Evolutionary conservation across 2,888 invertebrate species (phyloP).

Genomic region (Enchytraeus crypticus): DNA sequence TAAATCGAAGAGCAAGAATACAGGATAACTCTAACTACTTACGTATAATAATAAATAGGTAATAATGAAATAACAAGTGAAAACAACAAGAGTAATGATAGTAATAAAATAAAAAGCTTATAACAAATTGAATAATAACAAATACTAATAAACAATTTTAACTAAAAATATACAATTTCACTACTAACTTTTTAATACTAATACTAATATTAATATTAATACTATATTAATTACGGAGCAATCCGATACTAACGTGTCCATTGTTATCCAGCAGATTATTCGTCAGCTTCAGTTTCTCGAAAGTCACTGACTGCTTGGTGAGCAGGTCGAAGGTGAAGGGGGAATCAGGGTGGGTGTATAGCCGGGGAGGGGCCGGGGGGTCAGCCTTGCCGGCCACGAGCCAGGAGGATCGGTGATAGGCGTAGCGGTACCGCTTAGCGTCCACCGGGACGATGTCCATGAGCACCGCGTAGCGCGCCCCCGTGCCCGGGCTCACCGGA

Average conservation of each 20-base stretch:
- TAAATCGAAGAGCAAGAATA: too few species aligned
- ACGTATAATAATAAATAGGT: neutral
- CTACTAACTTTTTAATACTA: too few species aligned
- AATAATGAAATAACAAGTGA: neutral
- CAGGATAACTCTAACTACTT: too few species aligned
- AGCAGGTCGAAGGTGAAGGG: slow-evolving; percentile 86
- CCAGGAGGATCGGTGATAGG: slow-evolving; percentile 96
- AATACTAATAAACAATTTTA: too few species aligned
- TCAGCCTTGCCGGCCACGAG: slow-evolving; percentile 92
- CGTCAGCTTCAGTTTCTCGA: slow-evolving; percentile 95
- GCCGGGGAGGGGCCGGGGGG: slow-evolving; percentile 79
- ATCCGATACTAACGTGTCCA: slow-evolving; percentile 39
- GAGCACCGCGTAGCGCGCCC: slow-evolving; percentile 68
- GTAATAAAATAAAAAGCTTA: neutral
- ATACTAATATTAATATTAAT: neutral
- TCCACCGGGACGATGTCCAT: slow-evolving; percentile 96
- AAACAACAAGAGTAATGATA: neutral
- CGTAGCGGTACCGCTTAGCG: slow-evolving; percentile 75
- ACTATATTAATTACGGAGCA: slow-evolving; percentile 39
- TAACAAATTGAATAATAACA: too few species aligned
- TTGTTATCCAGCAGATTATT: slow-evolving; percentile 77
- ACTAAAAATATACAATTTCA: too few species aligned
- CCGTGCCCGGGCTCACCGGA: slow-evolving; percentile 48
- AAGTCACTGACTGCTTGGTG: slow-evolving; percentile 89
- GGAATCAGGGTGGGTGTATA: slow-evolving; percentile 92